Evolutionary conservation across 2,797 vertebrate genomes (phyloP).

Genomic region (Limosa lapponica): DNA sequence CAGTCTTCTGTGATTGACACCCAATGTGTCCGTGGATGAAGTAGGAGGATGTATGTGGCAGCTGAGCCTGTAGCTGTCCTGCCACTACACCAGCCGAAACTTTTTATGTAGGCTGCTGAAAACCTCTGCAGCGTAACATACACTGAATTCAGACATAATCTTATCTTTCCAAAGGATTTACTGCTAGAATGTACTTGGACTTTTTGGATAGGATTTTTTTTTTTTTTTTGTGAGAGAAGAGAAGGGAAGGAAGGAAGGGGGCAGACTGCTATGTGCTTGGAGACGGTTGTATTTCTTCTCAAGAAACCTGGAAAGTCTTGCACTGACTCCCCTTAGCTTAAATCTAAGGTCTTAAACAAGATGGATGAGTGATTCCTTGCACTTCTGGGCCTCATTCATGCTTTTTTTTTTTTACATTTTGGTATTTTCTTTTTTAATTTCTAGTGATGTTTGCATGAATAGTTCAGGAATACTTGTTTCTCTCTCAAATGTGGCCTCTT

Average conservation of each 20-base stretch:
- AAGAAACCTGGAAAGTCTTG: background rate
- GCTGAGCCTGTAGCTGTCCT: background rate
- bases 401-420: background rate
- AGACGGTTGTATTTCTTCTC: background rate
- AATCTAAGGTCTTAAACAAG: background rate
- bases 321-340: background rate
- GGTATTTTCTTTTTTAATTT: background rate
- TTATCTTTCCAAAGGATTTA: background rate
- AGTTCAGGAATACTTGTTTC: background rate
- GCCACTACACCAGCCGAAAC: background rate
- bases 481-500: background rate
- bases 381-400: background rate
- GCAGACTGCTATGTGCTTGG: background rate
- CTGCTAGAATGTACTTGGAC: background rate
- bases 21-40: fast-evolving
- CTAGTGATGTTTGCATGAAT: background rate
- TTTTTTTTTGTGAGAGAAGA: background rate
- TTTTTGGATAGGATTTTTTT: background rate
- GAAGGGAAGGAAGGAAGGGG: background rate
- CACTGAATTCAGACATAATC: background rate
- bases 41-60: background rate
- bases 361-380: background rate
- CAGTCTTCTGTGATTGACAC: fast-evolving
- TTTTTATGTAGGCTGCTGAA: background rate
- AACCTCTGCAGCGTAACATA: background rate